Evolutionary conservation across 1,140 invertebrate species (phyloP), one percentile per base, ranked within the genome.

Genomic region (Melanaphis sacchari): DNA sequence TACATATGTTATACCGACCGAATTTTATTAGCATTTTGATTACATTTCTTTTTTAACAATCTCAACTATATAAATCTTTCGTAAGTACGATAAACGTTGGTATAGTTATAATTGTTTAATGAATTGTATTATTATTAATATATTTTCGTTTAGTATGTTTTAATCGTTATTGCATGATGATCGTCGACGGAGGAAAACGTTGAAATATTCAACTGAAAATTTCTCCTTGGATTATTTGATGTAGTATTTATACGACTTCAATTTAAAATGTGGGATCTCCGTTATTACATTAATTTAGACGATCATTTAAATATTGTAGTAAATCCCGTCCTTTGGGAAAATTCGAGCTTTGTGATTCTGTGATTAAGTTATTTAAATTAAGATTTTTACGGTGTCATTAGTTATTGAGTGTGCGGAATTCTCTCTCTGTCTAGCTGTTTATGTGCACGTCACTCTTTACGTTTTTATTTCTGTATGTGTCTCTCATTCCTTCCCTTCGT

Each of bases 201-300:
- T 76, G 59, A 76, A 76, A 76, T 76, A 76, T 76, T 76, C 59
- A 76, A 15, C 59, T 76, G n/a, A 76, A 26, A 31, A 43, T 85
- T 46, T 31, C 41, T 7, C 31, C 41, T 41, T 26, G 22, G 31
- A 88, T 49, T 88, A 88, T 88, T 88, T 36, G 2, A 49, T 88
- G 43, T 88, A 36, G 52, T 88, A 88, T 88, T 88, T 49, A 88
- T 88, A 52, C 43, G 31, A 52, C 43, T 49, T 89, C 40, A 52
- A 89, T 89, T 36, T 89, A 21, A 54, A 89, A 54, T 40, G 46
- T 54, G 24, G 21, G 24, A 38, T 89, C 18, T 41, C 38, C 52
- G 31, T 90, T 38, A 15, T 66, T 31, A 40, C 88, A 66, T 90
- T 90, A 90, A 90, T 90, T 90, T 90, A 90, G 89, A 90, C 41